Evolutionary conservation across 1,140 invertebrate genomes (phyloP).

Genomic region (Penaeus chinensis): DNA sequence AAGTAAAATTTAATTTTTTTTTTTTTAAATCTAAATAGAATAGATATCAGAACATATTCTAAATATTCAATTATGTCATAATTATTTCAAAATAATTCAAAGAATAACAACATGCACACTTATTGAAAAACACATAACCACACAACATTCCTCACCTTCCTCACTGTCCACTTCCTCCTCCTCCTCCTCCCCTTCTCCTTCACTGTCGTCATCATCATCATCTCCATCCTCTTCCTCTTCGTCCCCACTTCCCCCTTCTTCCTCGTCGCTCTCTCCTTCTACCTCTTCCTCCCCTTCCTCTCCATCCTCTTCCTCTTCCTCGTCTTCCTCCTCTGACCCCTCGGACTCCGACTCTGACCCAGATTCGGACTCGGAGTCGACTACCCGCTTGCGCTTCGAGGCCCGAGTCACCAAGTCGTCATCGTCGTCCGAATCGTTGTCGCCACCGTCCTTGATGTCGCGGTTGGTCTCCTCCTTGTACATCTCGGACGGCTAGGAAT

Average conservation of each 20-base stretch:
- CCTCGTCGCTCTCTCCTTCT: background rate
- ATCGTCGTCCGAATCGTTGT: conserved; percentile 39
- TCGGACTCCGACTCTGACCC: conserved; percentile 7
- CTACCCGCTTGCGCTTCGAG: conserved; percentile 27
- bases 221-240: conserved; percentile 14
- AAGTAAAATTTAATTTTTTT: no score
- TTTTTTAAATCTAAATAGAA: no score
- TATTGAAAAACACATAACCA: no score
- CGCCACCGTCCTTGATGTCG: conserved; percentile 24
- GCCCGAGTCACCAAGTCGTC: conserved; percentile 25
- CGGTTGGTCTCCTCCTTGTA: conserved; percentile 44
- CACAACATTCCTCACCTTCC: background rate
- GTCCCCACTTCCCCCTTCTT: background rate
- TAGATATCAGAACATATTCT: no score
- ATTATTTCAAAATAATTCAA: no score
- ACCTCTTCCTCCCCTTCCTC: conserved; percentile 29
- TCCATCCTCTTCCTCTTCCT: background rate
- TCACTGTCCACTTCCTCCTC: conserved; percentile 31
- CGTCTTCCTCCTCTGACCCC: conserved; percentile 25
- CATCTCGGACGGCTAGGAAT: conserved; percentile 40
- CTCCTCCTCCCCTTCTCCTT: conserved; percentile 15
- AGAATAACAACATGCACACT: no score
- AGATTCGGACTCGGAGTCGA: conserved; percentile 43
- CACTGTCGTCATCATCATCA: background rate
- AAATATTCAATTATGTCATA: no score